Conservation (phyloP, 2,888 invertebrate genomes). For the Seira musarum region DNA sequence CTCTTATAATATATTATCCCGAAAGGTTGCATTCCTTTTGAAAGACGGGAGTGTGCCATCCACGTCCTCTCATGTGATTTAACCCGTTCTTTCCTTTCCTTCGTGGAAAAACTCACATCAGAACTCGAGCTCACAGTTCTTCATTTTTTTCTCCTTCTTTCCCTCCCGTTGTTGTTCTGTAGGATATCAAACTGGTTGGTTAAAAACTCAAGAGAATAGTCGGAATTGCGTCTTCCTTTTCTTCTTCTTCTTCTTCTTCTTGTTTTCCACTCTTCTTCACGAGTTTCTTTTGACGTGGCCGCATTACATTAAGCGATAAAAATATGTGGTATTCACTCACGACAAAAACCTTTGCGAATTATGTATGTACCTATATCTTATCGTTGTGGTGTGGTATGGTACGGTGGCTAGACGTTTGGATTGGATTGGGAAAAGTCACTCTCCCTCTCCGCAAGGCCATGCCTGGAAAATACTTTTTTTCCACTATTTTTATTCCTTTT, state of each 20-base stretch:
- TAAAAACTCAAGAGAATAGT: constrained; percentile 18
- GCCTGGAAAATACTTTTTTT: not conserved
- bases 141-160: constrained; percentile 18
- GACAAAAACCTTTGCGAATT: too few relatives aligned
- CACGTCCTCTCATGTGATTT: constrained; percentile 40
- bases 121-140: not conserved
- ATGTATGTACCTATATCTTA: too few relatives aligned
- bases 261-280: not conserved
- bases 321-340: not conserved
- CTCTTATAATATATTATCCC: constrained; percentile 31
- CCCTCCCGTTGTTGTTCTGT: not conserved
- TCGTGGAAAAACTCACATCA: not conserved
- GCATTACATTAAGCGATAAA: constrained; percentile 28
- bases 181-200: not conserved
- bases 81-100: constrained; percentile 24
- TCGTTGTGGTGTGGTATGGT: too few relatives aligned
- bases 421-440: too few relatives aligned
- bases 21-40: constrained; percentile 3
- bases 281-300: constrained; percentile 26
- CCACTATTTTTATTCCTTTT: constrained; percentile 19
- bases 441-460: too few relatives aligned
- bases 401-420: too few relatives aligned
- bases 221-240: constrained; percentile 21
- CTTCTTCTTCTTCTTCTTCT: constrained; percentile 11
- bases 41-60: constrained; percentile 49